These are phyloP conservation scores for Troides oblongomaculatus DNA, from an alignment of 2,888 invertebrate genomes.

Conservation along the genomic window DNA sequence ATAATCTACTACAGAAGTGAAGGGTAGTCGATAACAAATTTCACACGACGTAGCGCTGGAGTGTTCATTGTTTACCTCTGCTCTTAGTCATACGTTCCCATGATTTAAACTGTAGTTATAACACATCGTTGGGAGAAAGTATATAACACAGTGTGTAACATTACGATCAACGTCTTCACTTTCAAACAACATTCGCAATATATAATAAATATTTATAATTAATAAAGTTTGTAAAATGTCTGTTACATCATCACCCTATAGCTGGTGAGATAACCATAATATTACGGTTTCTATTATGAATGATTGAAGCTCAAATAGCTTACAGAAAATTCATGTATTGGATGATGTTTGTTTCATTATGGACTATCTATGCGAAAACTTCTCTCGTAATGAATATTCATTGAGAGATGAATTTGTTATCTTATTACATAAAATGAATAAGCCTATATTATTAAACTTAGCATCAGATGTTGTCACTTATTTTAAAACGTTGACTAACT, in stretches of 20 bases:
- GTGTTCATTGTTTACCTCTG: conserved; percentile 24
- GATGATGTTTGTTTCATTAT: conserved; percentile 46
- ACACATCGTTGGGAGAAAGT: conserved; percentile 27
- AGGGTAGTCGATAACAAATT: conserved; percentile 20
- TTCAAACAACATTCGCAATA: conserved; percentile 9
- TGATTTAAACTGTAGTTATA: conserved; percentile 23
- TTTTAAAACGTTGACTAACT: conserved; percentile 46
- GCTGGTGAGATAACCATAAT: too few species aligned
- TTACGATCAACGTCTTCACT: conserved; percentile 15
- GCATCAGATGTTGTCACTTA: conserved; percentile 48
- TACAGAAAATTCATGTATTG: conserved; percentile 53
- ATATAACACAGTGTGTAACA: conserved; percentile 12
- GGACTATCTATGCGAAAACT: conserved; percentile 52
- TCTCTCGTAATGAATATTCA: conserved; percentile 34
- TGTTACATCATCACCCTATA: background rate
- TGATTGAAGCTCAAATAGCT: background rate
- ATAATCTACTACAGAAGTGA: conserved; percentile 13
- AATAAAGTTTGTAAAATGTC: background rate
- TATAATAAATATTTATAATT: conserved; percentile 11
- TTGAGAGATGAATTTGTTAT: conserved; percentile 37
- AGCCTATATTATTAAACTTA: conserved; percentile 49
- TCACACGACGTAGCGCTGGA: conserved; percentile 18
- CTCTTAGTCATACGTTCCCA: conserved; percentile 26
- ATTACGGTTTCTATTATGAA: too few species aligned
- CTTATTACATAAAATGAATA: conserved; percentile 47